A percentile compares a stretch with the other conserved stretches of the same genome.
phyloP scores from a whole-genome alignment of 2,888 invertebrate species.

The Sialis fuliginosa region DNA sequence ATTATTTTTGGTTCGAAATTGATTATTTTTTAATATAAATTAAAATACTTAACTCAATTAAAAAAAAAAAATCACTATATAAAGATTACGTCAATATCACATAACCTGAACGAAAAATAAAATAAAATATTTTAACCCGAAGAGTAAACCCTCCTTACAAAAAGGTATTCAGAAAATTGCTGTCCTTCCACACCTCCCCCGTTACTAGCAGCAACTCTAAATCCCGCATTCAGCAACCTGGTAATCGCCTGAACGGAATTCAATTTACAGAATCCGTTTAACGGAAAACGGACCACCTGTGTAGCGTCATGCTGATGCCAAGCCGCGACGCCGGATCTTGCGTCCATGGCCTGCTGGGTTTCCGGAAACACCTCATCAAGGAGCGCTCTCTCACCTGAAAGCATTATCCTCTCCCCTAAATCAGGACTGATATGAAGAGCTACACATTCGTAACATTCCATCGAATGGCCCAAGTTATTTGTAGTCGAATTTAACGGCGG shows the following conservation, averaged over 20 bases:
- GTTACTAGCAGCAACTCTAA: conserved; percentile 63
- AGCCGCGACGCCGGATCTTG: conserved; percentile 56
- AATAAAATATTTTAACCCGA: conserved; percentile 16
- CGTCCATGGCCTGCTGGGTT: conserved; percentile 65
- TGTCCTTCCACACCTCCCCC: conserved; percentile 79
- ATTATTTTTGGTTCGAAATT: too few relatives aligned
- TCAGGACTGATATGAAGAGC: conserved; percentile 68
- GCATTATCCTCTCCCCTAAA: conserved; percentile 62
- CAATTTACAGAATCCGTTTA: conserved; percentile 77
- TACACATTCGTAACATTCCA: conserved; percentile 53
- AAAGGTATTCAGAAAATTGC: conserved; percentile 77
- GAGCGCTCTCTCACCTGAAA: conserved; percentile 60
- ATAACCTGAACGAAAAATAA: not conserved
- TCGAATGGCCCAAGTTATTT: conserved; percentile 10
- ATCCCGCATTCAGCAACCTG: conserved; percentile 59
- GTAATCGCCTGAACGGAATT: conserved; percentile 80
- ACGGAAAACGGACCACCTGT: conserved; percentile 68
- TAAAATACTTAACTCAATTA: not conserved
- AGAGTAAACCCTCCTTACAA: conserved; percentile 36
- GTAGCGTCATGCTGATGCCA: conserved; percentile 70
- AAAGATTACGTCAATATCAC: too few relatives aligned
- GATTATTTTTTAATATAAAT: too few relatives aligned
- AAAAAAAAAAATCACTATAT: not conserved
- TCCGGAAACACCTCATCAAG: conserved; percentile 62
- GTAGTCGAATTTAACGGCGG: conserved; percentile 11